phyloP scores from a whole-genome alignment of 2,888 invertebrate species.

The Polyploca ridens region DNA sequence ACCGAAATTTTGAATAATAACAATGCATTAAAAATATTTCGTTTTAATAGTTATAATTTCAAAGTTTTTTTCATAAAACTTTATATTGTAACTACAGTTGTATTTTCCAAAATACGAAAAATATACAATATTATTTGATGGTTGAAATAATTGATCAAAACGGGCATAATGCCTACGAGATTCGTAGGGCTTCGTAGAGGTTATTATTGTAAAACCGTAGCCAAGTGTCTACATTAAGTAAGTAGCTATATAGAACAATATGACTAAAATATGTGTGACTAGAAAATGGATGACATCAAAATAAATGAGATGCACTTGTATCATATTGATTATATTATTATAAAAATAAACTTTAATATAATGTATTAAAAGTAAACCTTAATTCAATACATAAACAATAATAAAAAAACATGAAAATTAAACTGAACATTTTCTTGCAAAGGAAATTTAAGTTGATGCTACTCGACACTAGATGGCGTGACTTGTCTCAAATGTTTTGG shows the following conservation, averaged over 20 bases:
- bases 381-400: neutral
- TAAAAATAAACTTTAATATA: too few species aligned
- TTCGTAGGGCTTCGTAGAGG: neutral
- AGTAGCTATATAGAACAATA: too few species aligned
- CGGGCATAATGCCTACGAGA: neutral
- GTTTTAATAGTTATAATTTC: too few species aligned
- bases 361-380: neutral
- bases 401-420: neutral
- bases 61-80: too few species aligned
- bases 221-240: too few species aligned
- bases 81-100: neutral
- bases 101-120: neutral
- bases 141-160: neutral
- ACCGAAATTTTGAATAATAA: too few species aligned
- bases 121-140: neutral
- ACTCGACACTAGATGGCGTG: slow-evolving; percentile 67
- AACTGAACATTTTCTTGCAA: neutral
- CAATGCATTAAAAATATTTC: too few species aligned
- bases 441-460: slow-evolving; percentile 25
- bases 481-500: slow-evolving; percentile 20
- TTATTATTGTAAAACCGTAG: slow-evolving; percentile 14
- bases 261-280: too few species aligned
- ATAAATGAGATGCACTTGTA: too few species aligned
- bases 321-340: too few species aligned
- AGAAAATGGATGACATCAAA: too few species aligned